Evolutionary conservation across 2,888 invertebrate species (phyloP), one percentile per base, ranked within the genome.

Genomic region (Timema cristinae): DNA sequence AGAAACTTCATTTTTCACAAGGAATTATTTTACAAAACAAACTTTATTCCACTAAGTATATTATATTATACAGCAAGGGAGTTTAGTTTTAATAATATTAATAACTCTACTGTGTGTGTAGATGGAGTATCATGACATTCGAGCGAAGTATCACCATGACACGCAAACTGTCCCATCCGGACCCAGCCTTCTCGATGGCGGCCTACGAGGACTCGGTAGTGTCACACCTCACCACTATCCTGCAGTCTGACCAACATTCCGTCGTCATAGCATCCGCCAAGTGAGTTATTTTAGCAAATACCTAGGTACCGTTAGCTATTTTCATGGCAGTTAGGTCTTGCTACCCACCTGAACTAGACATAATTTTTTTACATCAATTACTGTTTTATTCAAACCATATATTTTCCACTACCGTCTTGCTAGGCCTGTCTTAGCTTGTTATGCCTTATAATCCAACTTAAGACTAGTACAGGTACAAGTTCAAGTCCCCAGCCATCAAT

Each of bases 41-140:
- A 59, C 32, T 2, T 16, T 0, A 59, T 59, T 56, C 56, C 8
- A 11, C 7, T 9, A 7, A 56, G 16, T 5, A 61, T 61, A 68
- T 73, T 54, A 32, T 32, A 32, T 32, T 32, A 32, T 32, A 32
- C 32, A 32, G 32, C 32, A 32, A 32, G 32, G 1, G 32, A 32
- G 32, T 32, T 32, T 4, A 32, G 32, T 32, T 32, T 32, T 32
- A 32, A 32, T 32, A 32, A 32, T 32, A 32, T 32, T 32, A 32
- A 32, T 32, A 32, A 32, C 32, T 56, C 49, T 32, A 2, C 4
- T 32, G 32, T 49, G 13, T 67, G 77, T 78, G 32, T 81, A 90
- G 91, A 77, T 97, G 97, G 97, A 95, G 96, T 79, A 94, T 97
- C 77, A 94, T 97, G 94, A 94, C 95, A 8, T 96, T 94, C 80